A percentile compares a stretch with the other conserved stretches of the same genome.
These are phyloP conservation scores for Cenopis cana DNA, from an alignment of 2,888 invertebrate genomes.

Conservation along the genomic window DNA sequence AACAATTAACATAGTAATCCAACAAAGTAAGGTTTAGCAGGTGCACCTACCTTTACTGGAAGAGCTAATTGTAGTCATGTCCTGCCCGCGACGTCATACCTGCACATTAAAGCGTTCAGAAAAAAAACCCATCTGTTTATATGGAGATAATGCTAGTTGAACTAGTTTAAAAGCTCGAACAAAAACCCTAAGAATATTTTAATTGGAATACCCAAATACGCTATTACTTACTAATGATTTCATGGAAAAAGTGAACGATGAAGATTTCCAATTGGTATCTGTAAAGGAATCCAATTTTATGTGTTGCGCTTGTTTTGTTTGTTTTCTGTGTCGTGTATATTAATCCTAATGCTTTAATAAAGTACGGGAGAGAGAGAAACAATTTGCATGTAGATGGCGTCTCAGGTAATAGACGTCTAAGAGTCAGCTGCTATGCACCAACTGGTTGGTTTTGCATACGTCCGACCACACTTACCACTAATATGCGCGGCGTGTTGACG, in stretches of 20 bases:
- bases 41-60: slow-evolving; percentile 73
- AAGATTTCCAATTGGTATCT: neutral
- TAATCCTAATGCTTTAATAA: slow-evolving; percentile 65
- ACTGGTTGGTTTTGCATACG: slow-evolving; percentile 73
- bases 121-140: slow-evolving; percentile 66
- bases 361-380: slow-evolving; percentile 54
- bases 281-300: neutral
- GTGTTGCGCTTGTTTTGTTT: slow-evolving; percentile 15
- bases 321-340: slow-evolving; percentile 44
- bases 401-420: slow-evolving; percentile 67
- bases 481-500: slow-evolving; percentile 59
- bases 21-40: slow-evolving; percentile 73
- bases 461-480: slow-evolving; percentile 73
- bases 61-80: slow-evolving; percentile 67
- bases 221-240: slow-evolving; percentile 5
- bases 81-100: slow-evolving; percentile 61
- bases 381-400: slow-evolving; percentile 76
- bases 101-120: slow-evolving; percentile 66
- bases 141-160: slow-evolving; percentile 67
- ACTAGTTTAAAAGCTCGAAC: slow-evolving; percentile 36
- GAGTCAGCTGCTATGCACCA: slow-evolving; percentile 73
- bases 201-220: slow-evolving; percentile 40
- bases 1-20: slow-evolving; percentile 62
- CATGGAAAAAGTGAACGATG: neutral
- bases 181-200: slow-evolving; percentile 40